Evolutionary conservation across 2,888 invertebrate species (phyloP).

Genomic region (Parthenolecanium corni): DNA sequence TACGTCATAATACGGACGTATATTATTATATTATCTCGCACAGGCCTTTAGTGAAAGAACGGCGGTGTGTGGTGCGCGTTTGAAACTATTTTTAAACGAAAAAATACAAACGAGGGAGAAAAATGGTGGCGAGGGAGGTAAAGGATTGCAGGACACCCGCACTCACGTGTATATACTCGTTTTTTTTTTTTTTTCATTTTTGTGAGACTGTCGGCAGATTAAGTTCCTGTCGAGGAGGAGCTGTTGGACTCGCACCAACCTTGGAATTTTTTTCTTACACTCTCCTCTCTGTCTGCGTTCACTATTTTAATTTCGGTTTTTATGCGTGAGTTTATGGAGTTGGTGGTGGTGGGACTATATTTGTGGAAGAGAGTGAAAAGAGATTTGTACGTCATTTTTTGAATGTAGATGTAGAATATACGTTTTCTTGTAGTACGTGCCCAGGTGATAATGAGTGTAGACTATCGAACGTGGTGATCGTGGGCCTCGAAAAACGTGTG

Average conservation of each 20-base stretch:
- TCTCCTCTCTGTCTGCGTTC: background rate
- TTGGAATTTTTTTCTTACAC: slow-evolving; percentile 4
- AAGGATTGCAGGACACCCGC: slow-evolving; percentile 15
- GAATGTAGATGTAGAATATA: background rate
- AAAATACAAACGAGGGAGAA: too few relatives aligned
- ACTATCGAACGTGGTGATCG: background rate
- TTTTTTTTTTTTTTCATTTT: background rate
- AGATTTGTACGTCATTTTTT: background rate
- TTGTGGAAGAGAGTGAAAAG: too few relatives aligned
- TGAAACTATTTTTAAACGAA: too few relatives aligned
- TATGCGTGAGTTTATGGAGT: too few relatives aligned
- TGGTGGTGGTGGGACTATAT: background rate
- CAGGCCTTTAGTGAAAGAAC: background rate
- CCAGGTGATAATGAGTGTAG: slow-evolving; percentile 19
- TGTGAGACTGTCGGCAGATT: too few relatives aligned
- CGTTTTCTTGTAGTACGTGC: slow-evolving; percentile 4
- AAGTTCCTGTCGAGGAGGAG: slow-evolving; percentile 12
- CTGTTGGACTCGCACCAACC: slow-evolving; percentile 22
- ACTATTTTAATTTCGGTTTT: background rate
- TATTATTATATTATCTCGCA: too few relatives aligned
- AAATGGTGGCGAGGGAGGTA: slow-evolving; percentile 1
- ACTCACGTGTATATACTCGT: slow-evolving; percentile 17
- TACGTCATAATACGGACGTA: too few relatives aligned
- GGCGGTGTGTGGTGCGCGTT: background rate
- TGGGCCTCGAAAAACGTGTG: background rate